Conservation (phyloP, 2,113 vertebrate genomes). For the Trogon melanurus region DNA sequence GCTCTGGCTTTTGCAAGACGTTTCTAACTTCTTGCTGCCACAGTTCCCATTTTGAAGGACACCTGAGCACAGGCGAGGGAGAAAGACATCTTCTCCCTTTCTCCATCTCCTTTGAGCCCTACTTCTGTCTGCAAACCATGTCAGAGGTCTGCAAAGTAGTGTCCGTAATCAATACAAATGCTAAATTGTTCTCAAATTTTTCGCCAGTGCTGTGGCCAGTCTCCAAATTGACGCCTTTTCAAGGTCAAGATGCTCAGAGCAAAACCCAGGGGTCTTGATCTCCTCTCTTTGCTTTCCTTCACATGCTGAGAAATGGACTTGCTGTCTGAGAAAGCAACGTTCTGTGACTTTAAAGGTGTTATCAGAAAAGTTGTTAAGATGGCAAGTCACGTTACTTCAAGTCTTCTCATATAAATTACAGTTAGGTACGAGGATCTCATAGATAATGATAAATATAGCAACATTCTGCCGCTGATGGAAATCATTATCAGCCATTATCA, state of each 20-base stretch:
- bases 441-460: conserved; percentile 57
- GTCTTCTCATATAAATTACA: conserved; percentile 36
- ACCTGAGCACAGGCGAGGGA: not conserved
- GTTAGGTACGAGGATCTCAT: not conserved
- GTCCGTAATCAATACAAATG: not conserved
- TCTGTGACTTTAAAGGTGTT: conserved; percentile 9
- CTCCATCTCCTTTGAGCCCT: not conserved
- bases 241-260: not conserved
- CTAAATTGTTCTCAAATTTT: not conserved
- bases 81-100: not conserved
- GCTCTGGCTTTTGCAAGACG: not conserved
- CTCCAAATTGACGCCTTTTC: not conserved
- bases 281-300: not conserved
- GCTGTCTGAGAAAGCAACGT: not conserved
- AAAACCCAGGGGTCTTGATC: not conserved
- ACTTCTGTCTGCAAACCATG: not conserved
- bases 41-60: not conserved
- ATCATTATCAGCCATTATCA: conserved; percentile 60
- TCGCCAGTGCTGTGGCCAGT: not conserved
- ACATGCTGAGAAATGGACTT: not conserved
- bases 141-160: not conserved
- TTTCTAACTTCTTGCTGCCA: not conserved
- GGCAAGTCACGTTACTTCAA: conserved; percentile 50
- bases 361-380: conserved; percentile 5
- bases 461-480: conserved; percentile 44